Conservation (phyloP, 2,797 vertebrate genomes). For the Vireo griseus region DNA sequence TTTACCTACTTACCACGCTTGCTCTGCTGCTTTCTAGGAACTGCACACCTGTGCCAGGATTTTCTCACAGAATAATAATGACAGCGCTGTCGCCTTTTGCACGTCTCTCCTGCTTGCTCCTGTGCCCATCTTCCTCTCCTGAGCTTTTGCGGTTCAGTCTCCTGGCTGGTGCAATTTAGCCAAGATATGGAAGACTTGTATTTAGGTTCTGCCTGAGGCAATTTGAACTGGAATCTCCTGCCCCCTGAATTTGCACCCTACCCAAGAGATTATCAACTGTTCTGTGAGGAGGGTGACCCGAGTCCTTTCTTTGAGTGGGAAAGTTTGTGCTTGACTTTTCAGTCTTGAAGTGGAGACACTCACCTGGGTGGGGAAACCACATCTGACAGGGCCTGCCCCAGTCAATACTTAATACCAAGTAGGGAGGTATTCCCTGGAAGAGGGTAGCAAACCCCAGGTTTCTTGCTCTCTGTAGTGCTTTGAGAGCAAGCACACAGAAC, state of each 20-base stretch:
- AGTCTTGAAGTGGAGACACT: neutral
- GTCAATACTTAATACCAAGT: neutral
- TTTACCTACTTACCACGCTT: neutral
- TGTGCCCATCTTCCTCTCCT: neutral
- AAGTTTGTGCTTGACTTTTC: neutral
- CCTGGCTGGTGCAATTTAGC: neutral
- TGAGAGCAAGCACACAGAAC: neutral
- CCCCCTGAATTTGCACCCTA: neutral
- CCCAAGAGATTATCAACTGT: neutral
- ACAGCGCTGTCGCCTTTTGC: neutral
- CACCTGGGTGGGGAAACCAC: neutral
- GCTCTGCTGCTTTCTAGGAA: slow-evolving; percentile 44
- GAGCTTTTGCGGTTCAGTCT: neutral
- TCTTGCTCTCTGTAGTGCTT: neutral
- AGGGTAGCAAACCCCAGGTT: neutral
- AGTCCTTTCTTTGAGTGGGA: neutral
- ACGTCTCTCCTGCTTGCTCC: neutral
- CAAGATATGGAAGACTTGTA: neutral
- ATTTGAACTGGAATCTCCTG: slow-evolving; percentile 21
- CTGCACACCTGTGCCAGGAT: neutral
- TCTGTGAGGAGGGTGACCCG: neutral
- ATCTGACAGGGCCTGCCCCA: neutral
- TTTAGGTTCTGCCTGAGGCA: neutral
- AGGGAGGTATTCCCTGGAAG: neutral
- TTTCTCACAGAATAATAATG: slow-evolving; percentile 13